Conservation (phyloP, 2,888 invertebrate genomes). For the Pogonocherus hispidulus region DNA sequence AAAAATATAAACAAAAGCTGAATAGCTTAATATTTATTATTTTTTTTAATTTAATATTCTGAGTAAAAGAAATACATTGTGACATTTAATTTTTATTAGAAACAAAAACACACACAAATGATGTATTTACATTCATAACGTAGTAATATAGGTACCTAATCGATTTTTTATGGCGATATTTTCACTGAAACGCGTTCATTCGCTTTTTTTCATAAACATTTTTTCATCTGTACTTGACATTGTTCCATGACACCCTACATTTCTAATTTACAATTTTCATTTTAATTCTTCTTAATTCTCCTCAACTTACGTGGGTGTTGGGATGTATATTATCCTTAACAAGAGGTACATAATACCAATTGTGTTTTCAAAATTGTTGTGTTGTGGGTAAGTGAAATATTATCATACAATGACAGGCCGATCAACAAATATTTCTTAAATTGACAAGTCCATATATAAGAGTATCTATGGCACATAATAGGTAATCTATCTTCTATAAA, state of each 20-base stretch:
- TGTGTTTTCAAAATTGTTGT: constrained; percentile 14
- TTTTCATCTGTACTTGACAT: not conserved
- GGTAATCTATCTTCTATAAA: not conserved
- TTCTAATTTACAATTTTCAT: not conserved
- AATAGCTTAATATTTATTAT: too few relatives aligned
- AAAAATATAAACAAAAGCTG: too few relatives aligned
- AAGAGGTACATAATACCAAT: constrained; percentile 20
- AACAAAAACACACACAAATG: too few relatives aligned
- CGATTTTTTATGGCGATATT: not conserved
- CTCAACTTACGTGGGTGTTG: constrained; percentile 7
- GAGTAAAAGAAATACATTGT: too few relatives aligned
- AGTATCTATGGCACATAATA: not conserved
- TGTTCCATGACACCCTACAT: not conserved
- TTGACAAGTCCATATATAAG: constrained; percentile 22
- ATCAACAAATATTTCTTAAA: constrained; percentile 25
- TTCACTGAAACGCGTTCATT: not conserved
- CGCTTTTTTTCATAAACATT: too few relatives aligned
- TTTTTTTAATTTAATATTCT: too few relatives aligned
- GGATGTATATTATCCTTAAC: constrained; percentile 15
- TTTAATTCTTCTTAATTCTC: not conserved
- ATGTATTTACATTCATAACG: too few relatives aligned
- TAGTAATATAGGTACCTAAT: not conserved
- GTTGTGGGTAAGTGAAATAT: constrained; percentile 7
- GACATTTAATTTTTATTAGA: too few relatives aligned
- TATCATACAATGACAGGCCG: constrained; percentile 12